phyloP scores from a whole-genome alignment of 2,888 invertebrate species.

The Melipona beecheii region DNA sequence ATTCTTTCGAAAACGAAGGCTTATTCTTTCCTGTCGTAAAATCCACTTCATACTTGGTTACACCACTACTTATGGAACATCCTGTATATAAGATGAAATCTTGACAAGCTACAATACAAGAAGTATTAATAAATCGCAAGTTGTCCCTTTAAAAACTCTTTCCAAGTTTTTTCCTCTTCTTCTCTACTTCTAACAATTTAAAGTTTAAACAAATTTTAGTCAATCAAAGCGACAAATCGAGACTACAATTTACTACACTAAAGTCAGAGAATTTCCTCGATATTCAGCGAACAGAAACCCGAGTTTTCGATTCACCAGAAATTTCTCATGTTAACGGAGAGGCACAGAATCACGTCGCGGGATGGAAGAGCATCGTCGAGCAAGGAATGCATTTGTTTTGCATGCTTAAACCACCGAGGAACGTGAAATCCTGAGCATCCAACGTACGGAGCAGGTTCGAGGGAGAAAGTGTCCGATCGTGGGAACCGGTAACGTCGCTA shows the following conservation, averaged over 20 bases:
- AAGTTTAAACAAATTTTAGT: too few relatives aligned
- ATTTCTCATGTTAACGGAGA: conserved; percentile 5
- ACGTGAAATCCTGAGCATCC: conserved; percentile 46
- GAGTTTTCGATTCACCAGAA: background rate
- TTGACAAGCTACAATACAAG: background rate
- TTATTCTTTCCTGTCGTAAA: too few relatives aligned
- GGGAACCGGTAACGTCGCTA: conserved; percentile 75
- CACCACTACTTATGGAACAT: too few relatives aligned
- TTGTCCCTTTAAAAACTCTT: background rate
- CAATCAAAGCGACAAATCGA: background rate
- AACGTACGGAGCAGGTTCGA: conserved; percentile 64
- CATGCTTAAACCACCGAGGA: conserved; percentile 33
- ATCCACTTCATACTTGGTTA: too few relatives aligned
- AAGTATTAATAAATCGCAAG: background rate
- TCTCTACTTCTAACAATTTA: background rate
- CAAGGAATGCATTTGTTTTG: conserved; percentile 37
- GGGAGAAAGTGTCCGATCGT: conserved; percentile 81
- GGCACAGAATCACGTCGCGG: background rate
- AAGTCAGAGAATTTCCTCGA: background rate
- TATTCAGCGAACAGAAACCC: background rate
- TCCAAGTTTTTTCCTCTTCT: background rate
- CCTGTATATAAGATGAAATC: background rate
- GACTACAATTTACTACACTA: background rate
- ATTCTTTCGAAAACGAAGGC: too few relatives aligned
- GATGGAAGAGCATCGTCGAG: background rate